These are phyloP conservation scores for Menura novaehollandiae DNA, from an alignment of 2,113 vertebrate species.

Conservation along the genomic window DNA sequence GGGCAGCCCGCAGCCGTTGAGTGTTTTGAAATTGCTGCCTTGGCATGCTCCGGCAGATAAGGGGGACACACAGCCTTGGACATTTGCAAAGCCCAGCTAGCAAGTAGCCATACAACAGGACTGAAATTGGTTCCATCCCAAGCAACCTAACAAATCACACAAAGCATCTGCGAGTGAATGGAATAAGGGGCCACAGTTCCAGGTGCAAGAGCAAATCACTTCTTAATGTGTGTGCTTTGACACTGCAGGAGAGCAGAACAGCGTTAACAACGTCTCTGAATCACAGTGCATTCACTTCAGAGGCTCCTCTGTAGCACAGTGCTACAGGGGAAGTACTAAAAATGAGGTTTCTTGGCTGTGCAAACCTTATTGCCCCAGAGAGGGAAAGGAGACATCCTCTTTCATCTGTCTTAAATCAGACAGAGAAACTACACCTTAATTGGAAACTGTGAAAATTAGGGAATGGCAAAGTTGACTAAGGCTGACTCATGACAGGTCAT, in stretches of 20 bases:
- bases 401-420: slow-evolving; percentile 33
- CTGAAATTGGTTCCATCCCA: background rate
- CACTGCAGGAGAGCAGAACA: background rate
- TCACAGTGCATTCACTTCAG: background rate
- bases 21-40: background rate
- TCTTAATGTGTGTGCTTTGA: background rate
- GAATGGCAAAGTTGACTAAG: slow-evolving; percentile 8
- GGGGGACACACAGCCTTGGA: background rate
- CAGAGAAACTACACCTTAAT: slow-evolving; percentile 45
- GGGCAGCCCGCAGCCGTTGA: background rate
- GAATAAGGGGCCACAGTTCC: background rate
- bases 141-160: background rate
- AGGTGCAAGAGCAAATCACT: background rate
- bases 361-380: background rate
- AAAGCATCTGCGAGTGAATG: background rate
- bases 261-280: fast-evolving
- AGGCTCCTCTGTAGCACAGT: background rate
- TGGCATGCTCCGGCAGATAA: background rate
- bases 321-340: background rate
- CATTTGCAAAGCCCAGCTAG: background rate
- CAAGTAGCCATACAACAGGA: background rate
- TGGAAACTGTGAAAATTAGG: slow-evolving; percentile 48
- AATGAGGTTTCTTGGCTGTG: background rate
- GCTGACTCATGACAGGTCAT: slow-evolving; percentile 8
- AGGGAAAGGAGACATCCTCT: slow-evolving; percentile 26